phyloP scores from a whole-genome alignment of 1,140 invertebrate species.

The Ceratina japonica region DNA sequence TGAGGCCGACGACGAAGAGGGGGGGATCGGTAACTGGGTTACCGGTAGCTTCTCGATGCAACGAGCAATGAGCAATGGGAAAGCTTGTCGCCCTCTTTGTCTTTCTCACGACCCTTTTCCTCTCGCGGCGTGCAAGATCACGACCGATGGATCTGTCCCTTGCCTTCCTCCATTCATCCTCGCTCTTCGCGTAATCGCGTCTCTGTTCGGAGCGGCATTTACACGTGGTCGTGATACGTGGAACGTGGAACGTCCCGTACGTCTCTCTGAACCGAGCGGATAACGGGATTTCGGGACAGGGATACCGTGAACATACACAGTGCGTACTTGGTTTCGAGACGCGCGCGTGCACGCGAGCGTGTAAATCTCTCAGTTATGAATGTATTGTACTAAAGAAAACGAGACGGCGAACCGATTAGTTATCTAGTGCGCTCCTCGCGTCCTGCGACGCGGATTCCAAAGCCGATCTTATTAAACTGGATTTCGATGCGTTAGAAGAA shows the following conservation, averaged over 20 bases:
- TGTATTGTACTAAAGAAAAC: conserved; percentile 2
- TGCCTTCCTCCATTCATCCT: conserved; percentile 23
- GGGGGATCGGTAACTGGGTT: conserved; percentile 67
- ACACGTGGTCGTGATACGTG: conserved; percentile 11
- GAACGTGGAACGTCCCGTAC: conserved; percentile 3
- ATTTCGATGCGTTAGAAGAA: no score
- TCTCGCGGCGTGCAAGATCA: not conserved
- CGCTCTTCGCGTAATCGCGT: conserved; percentile 31
- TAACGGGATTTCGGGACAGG: conserved; percentile 59
- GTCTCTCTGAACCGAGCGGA: conserved; percentile 38
- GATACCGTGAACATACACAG: conserved; percentile 27
- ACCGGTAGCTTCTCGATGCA: conserved; percentile 61
- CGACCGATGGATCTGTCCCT: conserved; percentile 9
- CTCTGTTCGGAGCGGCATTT: conserved; percentile 51
- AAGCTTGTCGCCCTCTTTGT: conserved; percentile 40
- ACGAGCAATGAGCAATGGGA: conserved; percentile 36
- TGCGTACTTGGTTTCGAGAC: conserved; percentile 9
- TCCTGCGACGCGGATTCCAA: no score
- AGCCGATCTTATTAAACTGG: no score
- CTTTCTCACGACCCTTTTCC: conserved; percentile 40
- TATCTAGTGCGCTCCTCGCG: not conserved
- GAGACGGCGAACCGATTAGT: not conserved
- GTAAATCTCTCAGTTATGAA: conserved; percentile 17
- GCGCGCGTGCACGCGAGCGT: conserved; percentile 21
- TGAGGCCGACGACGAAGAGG: conserved; percentile 29